phyloP scores from a whole-genome alignment of 2,888 invertebrate species.

The Lithosia quadra region DNA sequence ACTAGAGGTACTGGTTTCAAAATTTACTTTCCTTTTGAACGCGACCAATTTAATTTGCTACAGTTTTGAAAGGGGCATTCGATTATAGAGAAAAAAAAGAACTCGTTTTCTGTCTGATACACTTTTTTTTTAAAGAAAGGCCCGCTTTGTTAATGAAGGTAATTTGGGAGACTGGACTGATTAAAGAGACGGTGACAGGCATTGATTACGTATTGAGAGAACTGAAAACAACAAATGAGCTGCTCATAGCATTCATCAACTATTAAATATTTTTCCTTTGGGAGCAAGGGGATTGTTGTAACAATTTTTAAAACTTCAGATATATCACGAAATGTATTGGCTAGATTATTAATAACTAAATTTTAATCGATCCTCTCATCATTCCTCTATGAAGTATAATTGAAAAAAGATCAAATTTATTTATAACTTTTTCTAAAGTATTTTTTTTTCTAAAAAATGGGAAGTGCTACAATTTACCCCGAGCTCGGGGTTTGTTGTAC shows the following conservation, averaged over 20 bases:
- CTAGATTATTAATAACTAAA: too few relatives aligned
- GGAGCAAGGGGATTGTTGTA: too few relatives aligned
- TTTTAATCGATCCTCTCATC: too few relatives aligned
- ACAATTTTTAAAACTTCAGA: too few relatives aligned
- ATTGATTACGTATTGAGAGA: conserved; percentile 66
- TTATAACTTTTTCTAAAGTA: too few relatives aligned
- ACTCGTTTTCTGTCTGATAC: conserved; percentile 73
- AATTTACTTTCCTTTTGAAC: conserved; percentile 57
- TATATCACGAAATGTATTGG: too few relatives aligned
- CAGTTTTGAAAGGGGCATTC: conserved; percentile 66
- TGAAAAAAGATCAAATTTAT: too few relatives aligned
- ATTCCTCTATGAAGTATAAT: too few relatives aligned
- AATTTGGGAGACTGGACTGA: conserved; percentile 74
- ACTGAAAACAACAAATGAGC: conserved; percentile 27
- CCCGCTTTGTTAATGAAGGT: conserved; percentile 73
- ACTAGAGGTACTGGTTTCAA: conserved; percentile 45
- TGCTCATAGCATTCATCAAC: neutral
- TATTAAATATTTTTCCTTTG: neutral
- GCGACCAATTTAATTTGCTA: conserved; percentile 65
- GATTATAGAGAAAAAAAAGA: conserved; percentile 66
- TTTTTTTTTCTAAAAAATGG: too few relatives aligned
- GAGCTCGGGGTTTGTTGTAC: too few relatives aligned
- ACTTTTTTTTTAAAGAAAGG: conserved; percentile 68
- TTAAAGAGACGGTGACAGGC: conserved; percentile 70
- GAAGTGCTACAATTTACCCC: too few relatives aligned